Conservation (phyloP, 2,797 vertebrate genomes). For the Pelochelys cantorii region DNA sequence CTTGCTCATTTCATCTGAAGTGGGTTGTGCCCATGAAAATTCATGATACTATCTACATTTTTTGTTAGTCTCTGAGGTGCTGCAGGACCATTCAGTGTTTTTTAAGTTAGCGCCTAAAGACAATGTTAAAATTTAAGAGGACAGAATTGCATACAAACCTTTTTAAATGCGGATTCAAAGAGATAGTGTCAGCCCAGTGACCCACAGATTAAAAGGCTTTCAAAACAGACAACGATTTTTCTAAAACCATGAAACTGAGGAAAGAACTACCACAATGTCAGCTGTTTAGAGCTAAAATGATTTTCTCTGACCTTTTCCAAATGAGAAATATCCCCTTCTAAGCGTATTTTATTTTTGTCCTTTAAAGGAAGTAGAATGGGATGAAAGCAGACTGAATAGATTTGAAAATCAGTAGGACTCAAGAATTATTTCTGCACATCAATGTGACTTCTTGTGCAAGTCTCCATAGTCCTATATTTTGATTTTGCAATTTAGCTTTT, state of each 20-base stretch:
- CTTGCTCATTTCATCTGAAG: too few relatives aligned
- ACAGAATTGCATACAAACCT: neutral
- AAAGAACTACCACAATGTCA: neutral
- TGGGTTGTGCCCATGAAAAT: too few relatives aligned
- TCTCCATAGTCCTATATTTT: fast-evolving
- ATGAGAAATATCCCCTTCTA: neutral
- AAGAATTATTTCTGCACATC: neutral
- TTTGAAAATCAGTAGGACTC: neutral
- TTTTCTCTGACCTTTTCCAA: neutral
- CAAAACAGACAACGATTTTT: neutral
- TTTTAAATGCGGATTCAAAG: neutral
- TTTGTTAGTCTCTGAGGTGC: too few relatives aligned
- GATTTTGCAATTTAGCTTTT: neutral
- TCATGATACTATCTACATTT: too few relatives aligned
- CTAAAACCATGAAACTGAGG: neutral
- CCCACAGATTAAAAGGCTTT: neutral
- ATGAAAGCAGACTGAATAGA: neutral
- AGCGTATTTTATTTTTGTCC: neutral
- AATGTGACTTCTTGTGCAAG: neutral
- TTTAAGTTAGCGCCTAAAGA: neutral
- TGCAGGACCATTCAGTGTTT: neutral
- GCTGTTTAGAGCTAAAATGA: neutral
- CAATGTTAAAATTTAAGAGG: neutral
- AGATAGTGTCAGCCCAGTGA: fast-evolving
- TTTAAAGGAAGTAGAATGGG: neutral